phyloP scores from a whole-genome alignment of 2,888 invertebrate genomes.

The Hyppa rectilinea region DNA sequence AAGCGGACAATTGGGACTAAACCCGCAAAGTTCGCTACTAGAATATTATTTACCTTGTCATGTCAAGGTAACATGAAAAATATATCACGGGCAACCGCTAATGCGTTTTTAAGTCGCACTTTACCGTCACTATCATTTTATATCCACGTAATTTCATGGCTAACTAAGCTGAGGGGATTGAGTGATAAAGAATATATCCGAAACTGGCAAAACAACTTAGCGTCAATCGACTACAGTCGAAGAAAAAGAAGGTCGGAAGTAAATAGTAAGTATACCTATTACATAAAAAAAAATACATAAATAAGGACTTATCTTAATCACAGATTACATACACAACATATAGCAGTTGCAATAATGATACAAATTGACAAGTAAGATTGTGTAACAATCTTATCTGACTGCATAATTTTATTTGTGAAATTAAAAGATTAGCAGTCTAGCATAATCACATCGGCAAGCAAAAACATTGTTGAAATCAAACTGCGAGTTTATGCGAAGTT shows the following conservation, averaged over 20 bases:
- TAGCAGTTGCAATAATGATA: slow-evolving; percentile 45
- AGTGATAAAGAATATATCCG: slow-evolving; percentile 22
- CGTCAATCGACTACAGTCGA: not conserved
- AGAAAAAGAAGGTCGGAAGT: not conserved
- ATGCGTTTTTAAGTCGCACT: slow-evolving; percentile 41
- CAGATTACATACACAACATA: too few species aligned
- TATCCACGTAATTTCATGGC: slow-evolving; percentile 12
- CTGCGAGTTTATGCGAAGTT: not conserved
- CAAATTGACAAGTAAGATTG: slow-evolving; percentile 24
- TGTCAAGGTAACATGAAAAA: slow-evolving; percentile 42
- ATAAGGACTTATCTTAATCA: slow-evolving; percentile 27
- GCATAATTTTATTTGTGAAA: slow-evolving; percentile 44
- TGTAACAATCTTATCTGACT: slow-evolving; percentile 38
- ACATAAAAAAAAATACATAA: too few species aligned
- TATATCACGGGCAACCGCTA: slow-evolving; percentile 24
- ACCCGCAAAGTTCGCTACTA: not conserved
- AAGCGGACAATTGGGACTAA: slow-evolving; percentile 8
- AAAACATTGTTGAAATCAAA: not conserved
- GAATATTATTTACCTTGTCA: slow-evolving; percentile 22
- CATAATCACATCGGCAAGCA: not conserved
- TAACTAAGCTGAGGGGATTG: slow-evolving; percentile 22
- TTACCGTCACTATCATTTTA: slow-evolving; percentile 26
- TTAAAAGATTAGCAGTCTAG: slow-evolving; percentile 21
- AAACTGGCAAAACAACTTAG: not conserved
- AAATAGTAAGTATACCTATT: too few species aligned